A percentile compares a stretch with the other conserved stretches of the same genome.
Conservation (phyloP, 2,888 invertebrate species). For the Aporophyla nigra region DNA sequence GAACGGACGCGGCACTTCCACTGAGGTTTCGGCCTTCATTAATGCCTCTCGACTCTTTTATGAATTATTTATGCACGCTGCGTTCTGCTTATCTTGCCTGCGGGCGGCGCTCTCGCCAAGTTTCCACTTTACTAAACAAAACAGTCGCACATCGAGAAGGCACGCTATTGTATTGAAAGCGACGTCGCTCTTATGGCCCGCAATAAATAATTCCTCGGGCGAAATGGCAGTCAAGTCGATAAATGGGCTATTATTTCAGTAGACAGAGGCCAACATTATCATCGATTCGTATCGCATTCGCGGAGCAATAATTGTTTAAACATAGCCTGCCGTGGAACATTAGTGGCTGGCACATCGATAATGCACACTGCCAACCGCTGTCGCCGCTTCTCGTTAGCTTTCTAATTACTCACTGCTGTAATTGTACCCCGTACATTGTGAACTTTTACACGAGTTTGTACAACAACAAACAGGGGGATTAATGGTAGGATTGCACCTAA, state of each 20-base stretch:
- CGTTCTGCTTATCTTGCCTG: constrained; percentile 82
- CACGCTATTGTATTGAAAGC: constrained; percentile 86
- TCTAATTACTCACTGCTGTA: constrained; percentile 75
- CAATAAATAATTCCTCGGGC: constrained; percentile 88
- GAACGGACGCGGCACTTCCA: constrained; percentile 74
- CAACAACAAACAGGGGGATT: constrained; percentile 69
- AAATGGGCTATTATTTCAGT: constrained; percentile 89
- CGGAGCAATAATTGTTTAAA: constrained; percentile 89
- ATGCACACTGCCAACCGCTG: constrained; percentile 78
- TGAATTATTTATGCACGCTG: constrained; percentile 87
- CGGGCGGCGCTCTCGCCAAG: constrained; percentile 76
- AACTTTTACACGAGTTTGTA: constrained; percentile 67
- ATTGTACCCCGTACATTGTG: constrained; percentile 46
- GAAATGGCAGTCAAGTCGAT: constrained; percentile 87
- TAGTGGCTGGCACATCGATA: constrained; percentile 84
- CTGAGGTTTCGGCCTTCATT: constrained; percentile 85
- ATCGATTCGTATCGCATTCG: constrained; percentile 88
- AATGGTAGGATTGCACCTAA: constrained; percentile 70
- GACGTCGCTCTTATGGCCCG: constrained; percentile 83
- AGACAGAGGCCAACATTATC: constrained; percentile 89
- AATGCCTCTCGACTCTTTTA: constrained; percentile 85
- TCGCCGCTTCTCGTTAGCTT: constrained; percentile 78
- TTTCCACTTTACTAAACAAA: constrained; percentile 88
- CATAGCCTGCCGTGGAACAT: constrained; percentile 84
- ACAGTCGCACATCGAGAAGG: constrained; percentile 81